Evolutionary conservation across 2,797 vertebrate species (phyloP).

Genomic region (Clamator glandarius): DNA sequence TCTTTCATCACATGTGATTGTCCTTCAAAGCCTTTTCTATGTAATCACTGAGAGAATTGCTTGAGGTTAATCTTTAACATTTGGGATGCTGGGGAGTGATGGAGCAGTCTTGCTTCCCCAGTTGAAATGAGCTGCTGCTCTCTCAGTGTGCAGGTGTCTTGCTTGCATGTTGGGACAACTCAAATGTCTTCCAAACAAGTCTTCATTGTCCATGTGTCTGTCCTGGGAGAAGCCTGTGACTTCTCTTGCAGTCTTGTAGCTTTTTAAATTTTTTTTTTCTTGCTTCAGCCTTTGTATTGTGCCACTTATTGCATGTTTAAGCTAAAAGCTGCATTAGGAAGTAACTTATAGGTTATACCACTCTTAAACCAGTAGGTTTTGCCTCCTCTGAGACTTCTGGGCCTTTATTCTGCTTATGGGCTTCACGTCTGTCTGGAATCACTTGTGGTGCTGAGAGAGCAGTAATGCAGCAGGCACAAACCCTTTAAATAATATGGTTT

Average conservation of each 20-base stretch:
- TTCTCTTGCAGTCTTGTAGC: not conserved
- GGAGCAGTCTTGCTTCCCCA: not conserved
- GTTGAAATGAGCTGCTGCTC: not conserved
- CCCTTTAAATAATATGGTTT: not conserved
- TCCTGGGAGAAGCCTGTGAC: not conserved
- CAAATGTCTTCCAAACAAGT: not conserved
- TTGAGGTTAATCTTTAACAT: not conserved
- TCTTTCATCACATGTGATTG: constrained; percentile 15
- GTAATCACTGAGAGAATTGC: not conserved
- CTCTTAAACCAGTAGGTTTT: not conserved
- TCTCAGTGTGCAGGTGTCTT: not conserved
- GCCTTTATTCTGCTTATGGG: not conserved
- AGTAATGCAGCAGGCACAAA: not conserved
- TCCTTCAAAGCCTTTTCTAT: not conserved
- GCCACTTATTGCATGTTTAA: not conserved
- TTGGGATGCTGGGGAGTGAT: not conserved
- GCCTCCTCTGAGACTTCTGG: not conserved
- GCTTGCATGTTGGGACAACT: not conserved
- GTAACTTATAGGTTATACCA: not conserved
- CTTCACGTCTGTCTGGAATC: not conserved
- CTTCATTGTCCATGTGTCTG: not conserved
- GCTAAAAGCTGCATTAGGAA: not conserved
- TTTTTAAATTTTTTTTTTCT: not conserved
- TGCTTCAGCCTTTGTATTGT: not conserved
- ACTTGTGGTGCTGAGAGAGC: not conserved